Evolutionary conservation across 2,113 vertebrate genomes (phyloP), one percentile per base, ranked within the genome.

Genomic region (Chloebia gouldiae): DNA sequence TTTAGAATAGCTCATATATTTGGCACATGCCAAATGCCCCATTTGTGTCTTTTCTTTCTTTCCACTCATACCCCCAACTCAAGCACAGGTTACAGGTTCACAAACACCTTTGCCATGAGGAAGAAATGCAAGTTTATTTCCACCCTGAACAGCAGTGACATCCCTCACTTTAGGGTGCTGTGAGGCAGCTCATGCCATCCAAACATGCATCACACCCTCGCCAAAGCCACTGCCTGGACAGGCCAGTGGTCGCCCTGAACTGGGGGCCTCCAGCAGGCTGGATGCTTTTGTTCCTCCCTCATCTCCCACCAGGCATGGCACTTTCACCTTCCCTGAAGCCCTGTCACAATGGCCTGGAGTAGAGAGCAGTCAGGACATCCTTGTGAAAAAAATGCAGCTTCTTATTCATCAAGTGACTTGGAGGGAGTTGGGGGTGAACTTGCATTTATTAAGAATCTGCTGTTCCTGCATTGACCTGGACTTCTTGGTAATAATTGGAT

Each of bases 1-100:
- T 90, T 92, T 51, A 68, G 88, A 94, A 88, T 44, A 90, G 90
- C 88, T 96, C 85, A 42, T 88, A 42, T 49, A 90, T 94, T 92
- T 90, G 88, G 90, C 77, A 79, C 57, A 86, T 6, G 1, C 42
- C 10, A 4, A 47, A 59, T 59, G 68, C 50, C 51, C 50, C 28
- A 3, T 64, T 92, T 76, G 50, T 94, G 81, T 82, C 53, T 37
- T 77, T 69, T 71, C 49, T 45, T 51, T 27, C 17, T 39, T 16
- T 28, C 0, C 4, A n/a, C 42, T 18, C 4, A 5, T 2, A 10
- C 33, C 59, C 45, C 2, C 16, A 35, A 1, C 20, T 71, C 0
- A 0, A 82, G 54, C 63, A 73, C 2, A 1, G 85, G 86, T 92
- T 93, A 73, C 2, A 1, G 85, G 86, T 92, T 93, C 64, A 19